These are phyloP conservation scores for Tortrix viridana DNA, from an alignment of 2,888 invertebrate species.

Conservation along the genomic window DNA sequence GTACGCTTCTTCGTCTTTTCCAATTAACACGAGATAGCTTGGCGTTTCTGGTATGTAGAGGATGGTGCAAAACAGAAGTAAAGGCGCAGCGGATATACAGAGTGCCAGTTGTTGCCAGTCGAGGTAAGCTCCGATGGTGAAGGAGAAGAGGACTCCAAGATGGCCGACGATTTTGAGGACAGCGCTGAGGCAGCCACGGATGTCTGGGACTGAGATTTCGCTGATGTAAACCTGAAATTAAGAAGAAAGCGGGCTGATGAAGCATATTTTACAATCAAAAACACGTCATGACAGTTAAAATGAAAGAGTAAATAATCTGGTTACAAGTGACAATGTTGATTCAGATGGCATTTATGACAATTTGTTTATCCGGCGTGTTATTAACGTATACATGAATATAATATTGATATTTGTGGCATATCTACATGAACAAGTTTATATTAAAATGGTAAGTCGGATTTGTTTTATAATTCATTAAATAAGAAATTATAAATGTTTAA, in stretches of 20 bases:
- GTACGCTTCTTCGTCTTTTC: slow-evolving; percentile 87
- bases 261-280: too few species aligned
- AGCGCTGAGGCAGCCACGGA: slow-evolving; percentile 93
- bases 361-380: neutral
- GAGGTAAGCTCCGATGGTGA: slow-evolving; percentile 91
- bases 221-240: slow-evolving; percentile 91
- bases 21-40: slow-evolving; percentile 90
- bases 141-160: slow-evolving; percentile 92
- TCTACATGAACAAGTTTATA: neutral
- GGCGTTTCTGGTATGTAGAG: slow-evolving; percentile 95
- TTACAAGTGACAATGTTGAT: neutral
- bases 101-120: slow-evolving; percentile 94
- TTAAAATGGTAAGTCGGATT: too few species aligned
- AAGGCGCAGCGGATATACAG: slow-evolving; percentile 90
- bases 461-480: too few species aligned
- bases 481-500: too few species aligned
- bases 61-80: slow-evolving; percentile 90
- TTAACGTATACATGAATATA: neutral
- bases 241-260: slow-evolving; percentile 20
- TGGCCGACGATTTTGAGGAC: slow-evolving; percentile 94
- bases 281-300: neutral
- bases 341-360: neutral
- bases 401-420: neutral
- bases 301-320: too few species aligned
- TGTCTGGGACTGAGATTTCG: slow-evolving; percentile 94